Percentiles rank a stretch among this genome's conserved stretches.
Conservation (phyloP, 2,113 vertebrate genomes). For the Macrotus californicus region DNA sequence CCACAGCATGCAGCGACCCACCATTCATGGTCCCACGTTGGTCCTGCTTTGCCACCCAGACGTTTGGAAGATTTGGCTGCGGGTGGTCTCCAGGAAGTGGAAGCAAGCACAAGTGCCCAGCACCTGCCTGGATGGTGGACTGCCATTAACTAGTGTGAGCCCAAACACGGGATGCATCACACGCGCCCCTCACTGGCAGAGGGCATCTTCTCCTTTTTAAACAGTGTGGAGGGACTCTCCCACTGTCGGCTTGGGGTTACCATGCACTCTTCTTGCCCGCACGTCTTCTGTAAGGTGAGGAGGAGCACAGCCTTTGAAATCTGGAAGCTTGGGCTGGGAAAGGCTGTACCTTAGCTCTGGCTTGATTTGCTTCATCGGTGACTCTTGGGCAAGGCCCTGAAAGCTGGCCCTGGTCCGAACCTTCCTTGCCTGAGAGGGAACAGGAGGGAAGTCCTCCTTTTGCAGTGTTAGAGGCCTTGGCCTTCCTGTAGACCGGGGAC, state of each 20-base stretch:
- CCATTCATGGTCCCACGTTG: background rate
- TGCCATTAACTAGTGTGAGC: slow-evolving; percentile 19
- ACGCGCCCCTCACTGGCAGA: background rate
- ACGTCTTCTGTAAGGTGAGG: background rate
- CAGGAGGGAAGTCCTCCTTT: background rate
- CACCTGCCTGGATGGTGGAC: slow-evolving; percentile 26
- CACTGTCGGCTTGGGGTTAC: background rate
- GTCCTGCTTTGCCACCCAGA: background rate
- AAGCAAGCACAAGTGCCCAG: background rate
- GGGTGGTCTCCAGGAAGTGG: background rate
- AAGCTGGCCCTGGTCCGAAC: background rate
- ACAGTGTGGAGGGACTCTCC: background rate
- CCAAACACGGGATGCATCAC: slow-evolving; percentile 30
- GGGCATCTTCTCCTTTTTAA: background rate
- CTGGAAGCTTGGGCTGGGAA: background rate
- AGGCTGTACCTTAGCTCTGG: background rate
- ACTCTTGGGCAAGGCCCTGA: background rate
- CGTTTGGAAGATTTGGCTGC: background rate
- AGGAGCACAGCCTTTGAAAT: background rate
- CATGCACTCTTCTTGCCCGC: background rate
- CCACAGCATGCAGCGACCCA: background rate
- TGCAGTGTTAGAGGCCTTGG: background rate
- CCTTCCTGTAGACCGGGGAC: background rate
- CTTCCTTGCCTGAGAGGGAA: background rate
- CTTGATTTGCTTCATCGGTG: background rate